Evolutionary conservation across 2,888 invertebrate species (phyloP).

Genomic region (Pandemis heparana): DNA sequence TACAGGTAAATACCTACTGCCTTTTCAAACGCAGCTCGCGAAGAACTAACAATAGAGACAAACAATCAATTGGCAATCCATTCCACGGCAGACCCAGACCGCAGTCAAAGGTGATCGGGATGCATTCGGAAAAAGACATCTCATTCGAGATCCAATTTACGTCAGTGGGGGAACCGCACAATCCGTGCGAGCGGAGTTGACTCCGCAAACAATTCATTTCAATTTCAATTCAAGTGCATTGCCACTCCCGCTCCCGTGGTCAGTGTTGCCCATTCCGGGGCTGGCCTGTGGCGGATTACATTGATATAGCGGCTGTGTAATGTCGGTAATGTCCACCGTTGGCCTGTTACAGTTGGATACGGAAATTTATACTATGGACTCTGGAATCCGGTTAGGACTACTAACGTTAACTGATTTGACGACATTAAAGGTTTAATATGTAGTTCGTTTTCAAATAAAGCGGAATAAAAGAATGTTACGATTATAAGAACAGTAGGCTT

Average conservation of each 20-base stretch:
- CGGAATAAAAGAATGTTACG: slow-evolving; percentile 10
- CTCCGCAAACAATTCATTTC: slow-evolving; percentile 81
- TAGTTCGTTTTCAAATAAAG: too few species aligned
- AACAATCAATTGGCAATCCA: slow-evolving; percentile 41
- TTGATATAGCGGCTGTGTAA: slow-evolving; percentile 1
- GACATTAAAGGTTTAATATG: neutral
- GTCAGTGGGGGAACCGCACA: slow-evolving; percentile 67
- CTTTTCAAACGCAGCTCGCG: slow-evolving; percentile 5
- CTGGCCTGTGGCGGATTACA: slow-evolving; percentile 10
- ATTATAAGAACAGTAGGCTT: slow-evolving; percentile 21
- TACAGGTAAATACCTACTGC: slow-evolving; percentile 5
- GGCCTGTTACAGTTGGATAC: neutral
- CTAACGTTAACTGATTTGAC: neutral
- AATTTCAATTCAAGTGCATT: slow-evolving; percentile 70
- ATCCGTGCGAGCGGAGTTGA: slow-evolving; percentile 64
- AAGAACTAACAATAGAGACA: slow-evolving; percentile 18
- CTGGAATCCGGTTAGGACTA: neutral
- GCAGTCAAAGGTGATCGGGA: slow-evolving; percentile 54
- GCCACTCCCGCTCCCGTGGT: slow-evolving; percentile 54
- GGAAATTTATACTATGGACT: neutral
- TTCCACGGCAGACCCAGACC: slow-evolving; percentile 8
- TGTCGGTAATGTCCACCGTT: neutral
- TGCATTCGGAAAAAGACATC: slow-evolving; percentile 67
- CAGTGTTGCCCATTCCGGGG: slow-evolving; percentile 21
- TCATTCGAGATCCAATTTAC: slow-evolving; percentile 77